Base-by-base conservation (phyloP, 2,797 vertebrate genomes). In the Manis javanica region DNA sequence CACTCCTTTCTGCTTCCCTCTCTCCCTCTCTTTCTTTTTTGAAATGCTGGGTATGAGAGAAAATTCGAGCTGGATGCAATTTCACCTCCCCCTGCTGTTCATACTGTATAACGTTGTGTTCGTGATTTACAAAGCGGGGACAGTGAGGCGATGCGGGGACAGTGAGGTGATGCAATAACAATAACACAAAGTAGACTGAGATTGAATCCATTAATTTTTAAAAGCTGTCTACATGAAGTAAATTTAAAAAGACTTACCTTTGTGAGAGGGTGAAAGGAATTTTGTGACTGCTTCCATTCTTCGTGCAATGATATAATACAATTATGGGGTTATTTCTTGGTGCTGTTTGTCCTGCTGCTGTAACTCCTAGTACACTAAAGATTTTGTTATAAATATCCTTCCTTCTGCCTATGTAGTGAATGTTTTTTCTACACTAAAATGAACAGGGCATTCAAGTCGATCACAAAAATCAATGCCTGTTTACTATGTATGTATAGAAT, bases 61-160 rank as follows among this genome's bases (percentile, higher is more conserved):
- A 0, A 31, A 0, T 23, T 9, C 57, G 37, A 71, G 90, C 72
- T 31, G 51, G 64, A 7, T 85, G 92, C n/a, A 16, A 0, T 46
- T 9, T 34, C 46, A 75, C 39, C 39, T 10, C 94, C 95, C 88
- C 34, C 96, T 90, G 78, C 92, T 91, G 96, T 94, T 55, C 19
- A 0, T 51, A 79, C 51, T 42, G 15, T 26, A 0, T n/a, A 77
- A 42, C 1, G 15, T 37, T 59, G 86, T 34, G 15, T 83, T 87
- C 78, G 23, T 78, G 42, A 23, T 12, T 1, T 0, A 16, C 12
- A n/a, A n/a, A 87, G 21, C 24, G 39, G 31, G 6, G 68, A 63
- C 6, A 2, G 0, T 1, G 7, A 49, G 39, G 21, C 23, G 7
- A 31, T 4, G 59, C 63, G 39, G 31, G 6, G 68, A 63, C 6